phyloP scores from a whole-genome alignment of 2,888 invertebrate genomes.

The Choreutis nemorana region DNA sequence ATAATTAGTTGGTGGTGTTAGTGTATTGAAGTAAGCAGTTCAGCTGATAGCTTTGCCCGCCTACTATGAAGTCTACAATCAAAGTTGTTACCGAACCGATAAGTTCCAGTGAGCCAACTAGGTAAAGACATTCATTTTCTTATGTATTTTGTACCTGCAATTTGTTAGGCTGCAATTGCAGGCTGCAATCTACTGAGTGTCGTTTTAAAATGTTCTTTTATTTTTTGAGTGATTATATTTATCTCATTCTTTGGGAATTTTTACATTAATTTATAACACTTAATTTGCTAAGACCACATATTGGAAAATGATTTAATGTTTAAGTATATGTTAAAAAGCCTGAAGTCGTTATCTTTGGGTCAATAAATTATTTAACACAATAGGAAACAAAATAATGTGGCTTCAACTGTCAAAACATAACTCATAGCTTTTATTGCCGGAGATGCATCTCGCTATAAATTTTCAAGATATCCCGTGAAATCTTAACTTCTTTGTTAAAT shows the following conservation, averaged over 20 bases:
- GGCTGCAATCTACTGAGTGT: background rate
- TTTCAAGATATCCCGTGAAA: conserved; percentile 32
- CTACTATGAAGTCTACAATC: conserved; percentile 24
- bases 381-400: conserved; percentile 49
- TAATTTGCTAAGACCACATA: no score
- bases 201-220: background rate
- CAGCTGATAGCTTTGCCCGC: conserved; percentile 10
- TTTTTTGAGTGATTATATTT: background rate
- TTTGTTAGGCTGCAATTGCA: conserved; percentile 1
- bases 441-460: conserved; percentile 33
- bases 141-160: background rate
- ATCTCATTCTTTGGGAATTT: no score
- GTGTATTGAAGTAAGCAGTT: no score
- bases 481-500: conserved; percentile 14
- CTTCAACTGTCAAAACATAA: conserved; percentile 51
- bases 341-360: no score
- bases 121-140: conserved; percentile 7
- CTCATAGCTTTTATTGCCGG: conserved; percentile 36
- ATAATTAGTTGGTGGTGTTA: no score
- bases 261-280: no score
- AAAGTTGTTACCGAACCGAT: conserved; percentile 17
- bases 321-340: no score
- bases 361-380: conserved; percentile 44
- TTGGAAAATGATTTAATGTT: no score
- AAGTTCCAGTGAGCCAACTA: background rate